A percentile compares a stretch with the other conserved stretches of the same genome.
Conservation (phyloP, 2,113 vertebrate species). For the Ptilorrhoa leucosticta region DNA sequence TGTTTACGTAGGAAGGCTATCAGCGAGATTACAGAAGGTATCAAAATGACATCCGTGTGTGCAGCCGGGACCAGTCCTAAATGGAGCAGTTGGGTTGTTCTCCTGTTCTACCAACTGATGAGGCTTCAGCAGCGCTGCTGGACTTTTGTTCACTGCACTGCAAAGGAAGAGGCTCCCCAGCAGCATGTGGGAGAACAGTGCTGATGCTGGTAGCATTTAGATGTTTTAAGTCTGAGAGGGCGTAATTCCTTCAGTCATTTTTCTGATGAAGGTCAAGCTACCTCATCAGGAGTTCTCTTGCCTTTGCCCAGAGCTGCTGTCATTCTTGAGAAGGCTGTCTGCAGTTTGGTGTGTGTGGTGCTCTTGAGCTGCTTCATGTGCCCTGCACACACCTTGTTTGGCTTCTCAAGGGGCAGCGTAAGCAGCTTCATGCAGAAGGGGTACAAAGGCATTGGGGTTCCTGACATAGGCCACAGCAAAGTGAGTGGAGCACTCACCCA, state of each 20-base stretch:
- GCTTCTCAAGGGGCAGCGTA: background rate
- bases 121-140: background rate
- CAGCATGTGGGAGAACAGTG: background rate
- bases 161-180: background rate
- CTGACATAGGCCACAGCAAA: accelerated
- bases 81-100: background rate
- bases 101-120: background rate
- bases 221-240: background rate
- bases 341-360: background rate
- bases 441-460: background rate
- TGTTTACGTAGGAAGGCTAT: background rate
- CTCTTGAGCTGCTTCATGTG: background rate
- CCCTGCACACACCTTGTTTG: background rate
- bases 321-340: background rate
- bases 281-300: background rate
- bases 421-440: background rate
- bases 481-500: background rate
- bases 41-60: too few relatives aligned
- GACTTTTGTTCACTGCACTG: background rate
- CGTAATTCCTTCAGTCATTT: accelerated
- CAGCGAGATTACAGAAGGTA: background rate
- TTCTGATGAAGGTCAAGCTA: background rate
- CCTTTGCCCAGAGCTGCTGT: background rate
- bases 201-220: accelerated
- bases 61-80: background rate